Evolutionary conservation across 2,113 vertebrate genomes (phyloP).

Genomic region (Pimephales promelas): DNA sequence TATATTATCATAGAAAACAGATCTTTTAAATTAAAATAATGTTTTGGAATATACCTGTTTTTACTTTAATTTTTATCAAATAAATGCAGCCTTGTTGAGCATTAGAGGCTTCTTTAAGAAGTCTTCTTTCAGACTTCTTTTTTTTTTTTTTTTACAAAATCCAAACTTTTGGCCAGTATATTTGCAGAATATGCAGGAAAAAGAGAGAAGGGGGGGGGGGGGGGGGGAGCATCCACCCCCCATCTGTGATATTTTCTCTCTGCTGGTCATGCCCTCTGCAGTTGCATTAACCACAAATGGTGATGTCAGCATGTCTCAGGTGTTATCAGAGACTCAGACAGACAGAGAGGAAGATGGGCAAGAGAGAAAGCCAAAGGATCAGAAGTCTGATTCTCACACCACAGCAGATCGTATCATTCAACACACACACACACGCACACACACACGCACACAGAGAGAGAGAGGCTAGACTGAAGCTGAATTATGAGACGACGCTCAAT

Average conservation of each 20-base stretch:
- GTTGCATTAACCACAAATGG: conserved; percentile 38
- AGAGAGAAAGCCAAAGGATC: conserved; percentile 16
- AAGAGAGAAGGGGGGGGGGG: too few species aligned
- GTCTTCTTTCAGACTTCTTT: too few species aligned
- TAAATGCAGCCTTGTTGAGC: too few species aligned
- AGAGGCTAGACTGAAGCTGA: neutral
- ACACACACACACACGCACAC: neutral
- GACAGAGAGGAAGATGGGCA: neutral
- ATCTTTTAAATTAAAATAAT: too few species aligned
- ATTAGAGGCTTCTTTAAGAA: too few species aligned
- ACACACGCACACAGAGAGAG: too few species aligned
- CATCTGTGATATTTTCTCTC: neutral
- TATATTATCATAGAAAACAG: too few species aligned
- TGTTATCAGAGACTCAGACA: conserved; percentile 2
- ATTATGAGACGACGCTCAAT: neutral
- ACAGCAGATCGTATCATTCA: neutral
- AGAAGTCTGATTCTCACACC: conserved; percentile 16
- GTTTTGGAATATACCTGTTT: too few species aligned
- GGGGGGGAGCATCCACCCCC: neutral
- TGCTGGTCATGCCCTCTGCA: neutral
- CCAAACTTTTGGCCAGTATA: too few species aligned
- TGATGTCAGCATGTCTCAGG: conserved; percentile 18
- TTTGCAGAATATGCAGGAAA: too few species aligned
- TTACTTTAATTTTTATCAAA: too few species aligned
- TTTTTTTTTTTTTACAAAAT: too few species aligned